Evolutionary conservation across 2,797 vertebrate species (phyloP).

Genomic region (Gephyroberyx darwinii): DNA sequence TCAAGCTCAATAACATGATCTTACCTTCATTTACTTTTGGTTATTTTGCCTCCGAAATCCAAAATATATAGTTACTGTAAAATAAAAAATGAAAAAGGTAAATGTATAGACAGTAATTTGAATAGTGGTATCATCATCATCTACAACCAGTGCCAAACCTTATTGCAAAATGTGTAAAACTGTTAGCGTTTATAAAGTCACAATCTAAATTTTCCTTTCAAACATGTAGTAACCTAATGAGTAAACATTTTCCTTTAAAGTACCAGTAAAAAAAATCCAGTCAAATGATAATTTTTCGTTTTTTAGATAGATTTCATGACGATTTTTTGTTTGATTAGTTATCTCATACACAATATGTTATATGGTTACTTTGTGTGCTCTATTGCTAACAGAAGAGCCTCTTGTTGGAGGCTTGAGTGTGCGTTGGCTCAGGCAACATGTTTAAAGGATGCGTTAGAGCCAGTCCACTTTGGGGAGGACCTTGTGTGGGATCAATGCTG

Average conservation of each 20-base stretch:
- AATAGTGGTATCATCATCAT: background rate
- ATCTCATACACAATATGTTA: too few species aligned
- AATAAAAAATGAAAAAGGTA: background rate
- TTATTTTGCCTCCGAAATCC: background rate
- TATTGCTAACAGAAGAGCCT: constrained; percentile 45
- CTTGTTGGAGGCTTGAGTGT: constrained; percentile 44
- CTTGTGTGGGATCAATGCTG: constrained; percentile 62
- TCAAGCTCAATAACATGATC: background rate
- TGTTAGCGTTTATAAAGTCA: too few species aligned
- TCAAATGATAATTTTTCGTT: too few species aligned
- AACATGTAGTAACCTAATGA: background rate
- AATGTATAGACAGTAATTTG: too few species aligned
- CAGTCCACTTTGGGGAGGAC: constrained; percentile 57
- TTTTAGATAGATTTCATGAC: background rate
- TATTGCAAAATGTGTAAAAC: background rate
- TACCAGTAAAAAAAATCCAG: too few species aligned
- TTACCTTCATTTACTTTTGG: background rate
- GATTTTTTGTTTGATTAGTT: constrained; percentile 1
- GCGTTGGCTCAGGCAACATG: constrained; percentile 58
- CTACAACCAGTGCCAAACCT: background rate
- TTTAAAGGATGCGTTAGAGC: constrained; percentile 69
- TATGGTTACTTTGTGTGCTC: constrained; percentile 42
- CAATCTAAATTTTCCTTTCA: background rate
- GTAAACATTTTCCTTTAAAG: too few species aligned
- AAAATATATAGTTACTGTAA: background rate